Base-by-base conservation (phyloP, 2,888 invertebrate genomes). In the Acleris sparsana region DNA sequence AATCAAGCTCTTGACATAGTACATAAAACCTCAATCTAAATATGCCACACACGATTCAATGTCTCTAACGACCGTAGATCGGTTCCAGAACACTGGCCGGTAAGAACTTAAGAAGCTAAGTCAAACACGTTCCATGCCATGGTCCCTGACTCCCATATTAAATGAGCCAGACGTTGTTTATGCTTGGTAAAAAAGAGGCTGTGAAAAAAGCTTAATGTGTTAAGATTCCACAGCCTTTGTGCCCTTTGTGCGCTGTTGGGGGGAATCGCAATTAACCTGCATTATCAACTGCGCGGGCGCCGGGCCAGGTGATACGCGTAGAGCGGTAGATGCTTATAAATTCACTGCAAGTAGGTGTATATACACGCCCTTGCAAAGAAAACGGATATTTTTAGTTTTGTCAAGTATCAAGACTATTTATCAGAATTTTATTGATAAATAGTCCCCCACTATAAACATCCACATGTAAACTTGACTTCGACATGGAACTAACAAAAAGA, bases 211-310 rank as follows among this genome's bases (percentile, higher is more conserved):
- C 60, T 53, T 63, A 71, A 73, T 71, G 69, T 72, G 71, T 88
- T 87, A 78, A 83, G 75, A 88, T 88, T 88, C 88, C 77, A 72
- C 69, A 71, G 76, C 69, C 83, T 84, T 86, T 86, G 84, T 86
- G 85, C 80, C 78, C 76, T 73, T n/a, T n/a, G n/a, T n/a, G n/a
- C n/a, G 77, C 82, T 82, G 33, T 39, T 82, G 80, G 81, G 69
- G 70, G 80, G 88, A 88, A 88, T 89, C 82, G 83, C 87, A 88
- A 89, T 88, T 87, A 88, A 86, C 85, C 84, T 73, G 83, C 80
- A 86, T 88, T 87, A 83, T 82, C 84, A 88, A 88, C 75, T 79
- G 83, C 80, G 84, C 71, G 79, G 78, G 81, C 63, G 74, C 56
- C 72, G 73, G 33, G 48, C 46, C 53, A 48, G 59, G 53, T 53